Evolutionary conservation across 2,797 vertebrate species (phyloP).

Genomic region (Sebastolobus alascanus): DNA sequence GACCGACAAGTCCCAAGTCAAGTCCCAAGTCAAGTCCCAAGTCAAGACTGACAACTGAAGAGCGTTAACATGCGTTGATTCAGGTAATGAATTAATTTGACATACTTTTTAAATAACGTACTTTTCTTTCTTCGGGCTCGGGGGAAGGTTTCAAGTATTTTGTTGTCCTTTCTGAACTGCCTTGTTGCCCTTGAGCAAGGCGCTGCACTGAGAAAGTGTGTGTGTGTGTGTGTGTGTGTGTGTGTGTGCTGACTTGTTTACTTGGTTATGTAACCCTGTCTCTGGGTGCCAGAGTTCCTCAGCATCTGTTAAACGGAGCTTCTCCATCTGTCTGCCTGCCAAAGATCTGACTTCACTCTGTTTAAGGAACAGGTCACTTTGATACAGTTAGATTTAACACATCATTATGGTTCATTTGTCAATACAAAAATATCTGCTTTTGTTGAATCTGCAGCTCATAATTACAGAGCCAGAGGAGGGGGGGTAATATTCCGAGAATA

Average conservation of each 20-base stretch:
- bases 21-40: no score
- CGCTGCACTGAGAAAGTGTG: slow-evolving; percentile 5
- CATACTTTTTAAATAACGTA: no score
- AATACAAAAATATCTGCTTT: no score
- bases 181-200: slow-evolving; percentile 49
- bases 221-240: neutral
- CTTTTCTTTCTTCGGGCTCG: neutral
- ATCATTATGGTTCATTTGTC: neutral
- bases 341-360: neutral
- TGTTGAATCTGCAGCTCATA: no score
- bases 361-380: slow-evolving; percentile 11
- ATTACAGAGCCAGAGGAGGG: no score
- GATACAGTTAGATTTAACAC: neutral
- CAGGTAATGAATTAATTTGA: no score
- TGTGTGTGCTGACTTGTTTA: slow-evolving; percentile 44
- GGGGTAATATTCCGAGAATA: no score
- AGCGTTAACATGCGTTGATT: no score
- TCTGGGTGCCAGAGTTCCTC: slow-evolving; percentile 39
- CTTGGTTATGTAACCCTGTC: slow-evolving; percentile 41
- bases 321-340: slow-evolving; percentile 44
- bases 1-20: no score
- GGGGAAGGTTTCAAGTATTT: no score
- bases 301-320: slow-evolving; percentile 54
- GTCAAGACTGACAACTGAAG: no score
- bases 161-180: slow-evolving; percentile 16